These are phyloP conservation scores for Channallabes apus DNA, from an alignment of 2,797 vertebrate species.

Conservation along the genomic window DNA sequence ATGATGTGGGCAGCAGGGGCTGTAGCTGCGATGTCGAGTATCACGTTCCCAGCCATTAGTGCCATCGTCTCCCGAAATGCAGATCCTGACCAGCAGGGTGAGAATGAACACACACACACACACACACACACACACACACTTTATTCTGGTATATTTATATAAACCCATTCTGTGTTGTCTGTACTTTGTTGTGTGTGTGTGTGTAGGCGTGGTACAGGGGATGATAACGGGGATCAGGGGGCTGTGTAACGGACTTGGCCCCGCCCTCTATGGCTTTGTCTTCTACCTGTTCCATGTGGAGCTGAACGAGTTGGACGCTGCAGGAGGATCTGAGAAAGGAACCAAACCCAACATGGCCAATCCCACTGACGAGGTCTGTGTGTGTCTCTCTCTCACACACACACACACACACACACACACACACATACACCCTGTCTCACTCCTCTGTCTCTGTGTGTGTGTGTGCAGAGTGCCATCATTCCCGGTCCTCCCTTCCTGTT, in stretches of 20 bases:
- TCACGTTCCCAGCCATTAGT: slow-evolving; percentile 92
- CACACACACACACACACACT: not conserved
- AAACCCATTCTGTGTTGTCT: not conserved
- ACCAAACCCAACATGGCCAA: slow-evolving; percentile 86
- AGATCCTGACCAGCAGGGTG: slow-evolving; percentile 90
- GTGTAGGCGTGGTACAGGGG: slow-evolving; percentile 86
- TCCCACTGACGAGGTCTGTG: slow-evolving; percentile 85
- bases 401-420: not conserved
- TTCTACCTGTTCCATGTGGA: slow-evolving; percentile 92
- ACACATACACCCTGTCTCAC: not conserved
- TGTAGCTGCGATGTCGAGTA: slow-evolving; percentile 91
- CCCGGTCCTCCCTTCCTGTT: slow-evolving; percentile 89
- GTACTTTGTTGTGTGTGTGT: slow-evolving; percentile 4
- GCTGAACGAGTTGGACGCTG: slow-evolving; percentile 77
- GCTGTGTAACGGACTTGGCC: slow-evolving; percentile 86
- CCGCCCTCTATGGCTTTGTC: slow-evolving; percentile 86
- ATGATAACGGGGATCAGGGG: slow-evolving; percentile 92
- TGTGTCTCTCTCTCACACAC: not conserved
- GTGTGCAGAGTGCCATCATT: slow-evolving; percentile 84
- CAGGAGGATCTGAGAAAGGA: slow-evolving; percentile 78
- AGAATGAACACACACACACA: slow-evolving; percentile 13
- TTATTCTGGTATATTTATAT: not conserved
- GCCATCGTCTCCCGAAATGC: slow-evolving; percentile 90
- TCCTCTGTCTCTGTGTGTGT: not conserved
- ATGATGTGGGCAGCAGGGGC: slow-evolving; percentile 95